Conservation (phyloP, 2,797 vertebrate species). For the Paguma larvata region DNA sequence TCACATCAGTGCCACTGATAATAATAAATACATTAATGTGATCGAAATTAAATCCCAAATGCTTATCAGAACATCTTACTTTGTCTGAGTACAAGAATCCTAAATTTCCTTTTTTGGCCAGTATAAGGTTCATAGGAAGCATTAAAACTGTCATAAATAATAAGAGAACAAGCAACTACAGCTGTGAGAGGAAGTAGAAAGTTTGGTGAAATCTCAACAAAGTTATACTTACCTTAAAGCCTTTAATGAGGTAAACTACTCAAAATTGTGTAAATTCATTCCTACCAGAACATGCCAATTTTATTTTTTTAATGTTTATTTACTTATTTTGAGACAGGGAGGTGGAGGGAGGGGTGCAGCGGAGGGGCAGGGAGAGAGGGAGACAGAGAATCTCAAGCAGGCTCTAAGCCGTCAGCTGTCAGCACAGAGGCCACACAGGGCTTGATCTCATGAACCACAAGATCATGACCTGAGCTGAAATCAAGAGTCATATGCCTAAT, state of each 20-base stretch:
- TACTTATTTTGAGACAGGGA: no score
- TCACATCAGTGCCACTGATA: not conserved
- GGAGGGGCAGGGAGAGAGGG: no score
- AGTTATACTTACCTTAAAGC: slow-evolving; percentile 26
- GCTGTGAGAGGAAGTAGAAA: slow-evolving; percentile 52
- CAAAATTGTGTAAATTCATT: slow-evolving; percentile 28
- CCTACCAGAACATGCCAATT: not conserved
- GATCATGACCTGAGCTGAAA: no score
- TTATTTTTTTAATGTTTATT: no score
- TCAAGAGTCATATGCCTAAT: no score
- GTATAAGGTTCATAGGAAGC: slow-evolving; percentile 32
- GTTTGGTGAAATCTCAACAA: slow-evolving; percentile 46
- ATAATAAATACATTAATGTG: not conserved
- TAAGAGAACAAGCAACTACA: slow-evolving; percentile 52
- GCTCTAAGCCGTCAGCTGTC: no score
- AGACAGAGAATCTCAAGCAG: no score
- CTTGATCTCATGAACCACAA: no score
- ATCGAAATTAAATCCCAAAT: slow-evolving; percentile 57
- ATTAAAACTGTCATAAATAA: slow-evolving; percentile 51
- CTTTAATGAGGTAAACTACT: slow-evolving; percentile 53
- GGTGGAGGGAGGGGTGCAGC: no score
- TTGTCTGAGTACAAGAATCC: slow-evolving; percentile 49
- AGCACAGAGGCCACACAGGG: no score
- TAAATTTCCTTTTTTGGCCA: slow-evolving; percentile 26
- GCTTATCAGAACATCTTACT: slow-evolving; percentile 51